phyloP scores from a whole-genome alignment of 2,888 invertebrate genomes.

The Heliconius ismenius region DNA sequence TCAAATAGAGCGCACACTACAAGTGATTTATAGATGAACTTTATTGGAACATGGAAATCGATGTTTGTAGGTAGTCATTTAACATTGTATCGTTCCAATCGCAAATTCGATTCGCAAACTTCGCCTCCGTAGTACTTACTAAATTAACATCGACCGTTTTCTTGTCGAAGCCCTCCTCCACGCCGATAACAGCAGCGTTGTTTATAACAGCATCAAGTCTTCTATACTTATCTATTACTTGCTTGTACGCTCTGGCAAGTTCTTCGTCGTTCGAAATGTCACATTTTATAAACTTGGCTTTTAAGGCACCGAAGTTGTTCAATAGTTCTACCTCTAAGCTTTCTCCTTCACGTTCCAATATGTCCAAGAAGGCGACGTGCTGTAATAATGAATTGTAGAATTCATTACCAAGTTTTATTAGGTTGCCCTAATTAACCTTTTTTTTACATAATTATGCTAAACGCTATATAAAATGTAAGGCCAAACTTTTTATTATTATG shows the following conservation, averaged over 20 bases:
- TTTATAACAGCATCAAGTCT: constrained; percentile 70
- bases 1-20: not conserved
- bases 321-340: constrained; percentile 62
- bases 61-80: constrained; percentile 9
- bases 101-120: constrained; percentile 36
- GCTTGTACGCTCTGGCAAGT: constrained; percentile 61
- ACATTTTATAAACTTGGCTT: constrained; percentile 75
- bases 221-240: constrained; percentile 67
- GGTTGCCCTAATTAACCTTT: constrained; percentile 31
- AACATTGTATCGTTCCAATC: constrained; percentile 29
- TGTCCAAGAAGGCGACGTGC: constrained; percentile 72
- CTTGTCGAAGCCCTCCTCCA: constrained; percentile 54
- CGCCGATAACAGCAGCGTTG: constrained; percentile 64
- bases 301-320: constrained; percentile 68
- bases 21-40: constrained; percentile 29
- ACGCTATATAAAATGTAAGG: too few species aligned
- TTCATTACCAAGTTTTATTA: constrained; percentile 33
- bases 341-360: constrained; percentile 64
- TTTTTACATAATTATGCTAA: not conserved
- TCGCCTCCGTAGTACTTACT: constrained; percentile 55
- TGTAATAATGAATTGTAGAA: constrained; percentile 51
- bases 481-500: too few species aligned
- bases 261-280: constrained; percentile 66
- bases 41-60: constrained; percentile 26
- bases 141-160: constrained; percentile 70